Percentiles rank a stretch among this genome's conserved stretches.
phyloP scores from a whole-genome alignment of 2,888 invertebrate genomes.

The Pollenia griseotomentosa region DNA sequence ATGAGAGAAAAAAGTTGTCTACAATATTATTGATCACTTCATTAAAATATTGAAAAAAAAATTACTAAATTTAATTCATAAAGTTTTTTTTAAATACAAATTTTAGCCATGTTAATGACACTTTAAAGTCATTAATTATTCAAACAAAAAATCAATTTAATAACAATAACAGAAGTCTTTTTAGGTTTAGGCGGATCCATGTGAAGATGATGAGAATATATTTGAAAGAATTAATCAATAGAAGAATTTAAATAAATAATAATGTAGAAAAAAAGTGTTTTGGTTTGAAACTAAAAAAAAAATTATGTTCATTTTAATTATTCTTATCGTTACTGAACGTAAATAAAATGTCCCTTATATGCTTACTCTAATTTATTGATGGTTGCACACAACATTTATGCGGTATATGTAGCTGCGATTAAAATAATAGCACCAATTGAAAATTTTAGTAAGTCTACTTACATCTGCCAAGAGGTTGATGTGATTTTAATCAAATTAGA shows the following conservation, averaged over 20 bases:
- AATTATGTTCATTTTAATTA: no score
- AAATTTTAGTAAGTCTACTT: no score
- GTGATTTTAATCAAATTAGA: no score
- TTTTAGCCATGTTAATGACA: constrained; percentile 5
- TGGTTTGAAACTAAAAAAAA: no score
- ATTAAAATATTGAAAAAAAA: constrained; percentile 35
- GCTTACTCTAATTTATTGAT: no score
- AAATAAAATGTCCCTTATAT: no score
- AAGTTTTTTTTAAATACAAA: neutral
- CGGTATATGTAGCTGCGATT: no score
- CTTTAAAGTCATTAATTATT: constrained; percentile 48
- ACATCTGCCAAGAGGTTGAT: no score
- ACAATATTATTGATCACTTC: constrained; percentile 44
- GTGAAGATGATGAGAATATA: neutral
- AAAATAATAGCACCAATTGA: no score
- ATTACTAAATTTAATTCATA: constrained; percentile 30
- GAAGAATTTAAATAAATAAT: neutral
- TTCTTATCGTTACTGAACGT: no score
- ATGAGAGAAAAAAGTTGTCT: neutral
- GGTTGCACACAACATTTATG: no score
- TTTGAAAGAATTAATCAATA: neutral
- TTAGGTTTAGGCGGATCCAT: neutral
- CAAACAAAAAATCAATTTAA: neutral
- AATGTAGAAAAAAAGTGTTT: neutral
- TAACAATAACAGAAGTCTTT: constrained; percentile 17